A percentile compares a stretch with the other conserved stretches of the same genome.
Evolutionary conservation across 1,140 invertebrate species (phyloP).

Genomic region (Nebria ingens): DNA sequence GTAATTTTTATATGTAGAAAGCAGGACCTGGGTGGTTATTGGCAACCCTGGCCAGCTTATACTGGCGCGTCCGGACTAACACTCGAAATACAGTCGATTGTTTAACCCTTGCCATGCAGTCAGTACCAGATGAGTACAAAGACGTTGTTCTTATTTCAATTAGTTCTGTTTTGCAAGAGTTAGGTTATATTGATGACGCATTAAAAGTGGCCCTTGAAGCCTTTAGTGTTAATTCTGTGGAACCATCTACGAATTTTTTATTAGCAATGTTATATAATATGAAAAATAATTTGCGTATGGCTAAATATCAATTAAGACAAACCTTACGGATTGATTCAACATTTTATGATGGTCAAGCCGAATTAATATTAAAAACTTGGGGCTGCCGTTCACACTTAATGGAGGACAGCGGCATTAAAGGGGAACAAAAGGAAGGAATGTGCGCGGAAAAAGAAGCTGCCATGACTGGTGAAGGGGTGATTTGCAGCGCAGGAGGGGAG

Average conservation of each 20-base stretch:
- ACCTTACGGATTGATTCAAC: conserved; percentile 46
- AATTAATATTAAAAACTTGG: conserved; percentile 45
- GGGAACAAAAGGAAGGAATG: conserved; percentile 18
- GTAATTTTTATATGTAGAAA: conserved; percentile 39
- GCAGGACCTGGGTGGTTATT: conserved; percentile 54
- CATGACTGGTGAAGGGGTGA: conserved; percentile 25
- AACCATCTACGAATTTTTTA: conserved; percentile 62
- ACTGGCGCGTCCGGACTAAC: conserved; percentile 54
- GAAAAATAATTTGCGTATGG: conserved; percentile 53
- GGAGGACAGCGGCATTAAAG: conserved; percentile 16
- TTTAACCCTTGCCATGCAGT: conserved; percentile 43
- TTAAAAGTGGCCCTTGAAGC: conserved; percentile 44
- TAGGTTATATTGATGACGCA: conserved; percentile 52
- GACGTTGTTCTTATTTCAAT: conserved; percentile 52
- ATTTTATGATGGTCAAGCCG: conserved; percentile 42
- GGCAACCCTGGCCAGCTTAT: conserved; percentile 51
- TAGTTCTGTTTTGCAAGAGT: conserved; percentile 49
- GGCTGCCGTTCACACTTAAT: conserved; percentile 41
- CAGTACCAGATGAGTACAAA: conserved; percentile 38
- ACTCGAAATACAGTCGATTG: conserved; percentile 52
- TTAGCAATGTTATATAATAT: conserved; percentile 53
- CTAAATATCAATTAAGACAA: conserved; percentile 56
- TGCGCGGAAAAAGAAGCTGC: conserved; percentile 22
- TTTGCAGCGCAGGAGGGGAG: conserved; percentile 28
- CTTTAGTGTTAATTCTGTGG: conserved; percentile 45